Conservation (phyloP, 2,888 invertebrate genomes). For the Neocrepidodera transversa region DNA sequence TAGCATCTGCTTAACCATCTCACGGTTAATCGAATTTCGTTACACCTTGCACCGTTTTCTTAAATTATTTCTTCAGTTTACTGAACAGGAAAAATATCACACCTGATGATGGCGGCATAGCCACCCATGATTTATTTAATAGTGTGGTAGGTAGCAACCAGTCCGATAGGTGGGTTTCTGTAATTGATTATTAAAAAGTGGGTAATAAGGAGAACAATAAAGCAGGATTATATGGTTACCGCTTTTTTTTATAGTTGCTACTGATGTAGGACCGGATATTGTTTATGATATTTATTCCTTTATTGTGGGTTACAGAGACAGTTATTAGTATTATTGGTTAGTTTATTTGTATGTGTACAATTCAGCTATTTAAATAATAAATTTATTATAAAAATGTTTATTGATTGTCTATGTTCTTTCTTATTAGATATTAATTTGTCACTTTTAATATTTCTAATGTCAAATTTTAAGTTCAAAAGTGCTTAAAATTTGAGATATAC, state of each 20-base stretch:
- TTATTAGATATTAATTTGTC: no score
- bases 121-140: constrained; percentile 15
- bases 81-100: constrained; percentile 33
- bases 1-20: constrained; percentile 11
- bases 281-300: constrained; percentile 1
- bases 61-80: constrained; percentile 34
- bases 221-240: neutral
- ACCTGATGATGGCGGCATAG: constrained; percentile 18
- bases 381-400: no score
- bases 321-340: no score
- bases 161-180: neutral
- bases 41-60: constrained; percentile 24
- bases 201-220: constrained; percentile 5
- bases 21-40: constrained; percentile 11
- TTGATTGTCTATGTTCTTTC: no score
- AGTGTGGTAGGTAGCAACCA: constrained; percentile 3
- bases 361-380: no score
- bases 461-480: no score
- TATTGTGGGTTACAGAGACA: no score
- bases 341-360: no score
- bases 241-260: neutral
- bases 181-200: constrained; percentile 14
- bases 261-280: neutral
- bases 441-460: no score
- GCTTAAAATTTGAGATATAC: no score